These are phyloP conservation scores for Trissolcus brochymenae DNA, from an alignment of 2,888 invertebrate species.

Conservation along the genomic window DNA sequence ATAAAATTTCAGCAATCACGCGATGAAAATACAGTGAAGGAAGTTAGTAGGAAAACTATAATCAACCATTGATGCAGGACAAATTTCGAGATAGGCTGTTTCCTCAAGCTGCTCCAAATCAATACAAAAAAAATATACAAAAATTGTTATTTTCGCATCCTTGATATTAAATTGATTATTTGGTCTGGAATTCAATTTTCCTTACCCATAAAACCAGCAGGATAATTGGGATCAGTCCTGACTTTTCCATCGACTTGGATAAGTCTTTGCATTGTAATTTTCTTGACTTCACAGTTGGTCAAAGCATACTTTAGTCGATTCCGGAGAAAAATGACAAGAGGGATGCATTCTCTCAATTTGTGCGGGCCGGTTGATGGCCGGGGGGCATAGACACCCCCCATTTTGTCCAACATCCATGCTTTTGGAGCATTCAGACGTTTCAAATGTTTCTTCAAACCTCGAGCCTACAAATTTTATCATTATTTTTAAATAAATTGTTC, in stretches of 20 bases:
- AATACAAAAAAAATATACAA: too few species aligned
- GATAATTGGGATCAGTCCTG: slow-evolving; percentile 97
- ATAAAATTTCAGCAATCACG: too few species aligned
- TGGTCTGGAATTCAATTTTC: neutral
- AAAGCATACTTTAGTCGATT: slow-evolving; percentile 99
- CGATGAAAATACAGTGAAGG: too few species aligned
- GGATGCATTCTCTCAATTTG: slow-evolving; percentile 97
- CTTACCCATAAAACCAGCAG: slow-evolving; percentile 78
- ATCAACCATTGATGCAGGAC: too few species aligned
- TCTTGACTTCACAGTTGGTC: slow-evolving; percentile 96
- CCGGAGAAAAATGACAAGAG: slow-evolving; percentile 96
- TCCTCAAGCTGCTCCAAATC: too few species aligned
- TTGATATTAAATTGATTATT: neutral
- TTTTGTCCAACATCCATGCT: slow-evolving; percentile 99
- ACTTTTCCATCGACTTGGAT: slow-evolving; percentile 99
- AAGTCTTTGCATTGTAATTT: slow-evolving; percentile 98
- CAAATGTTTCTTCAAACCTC: slow-evolving; percentile 99
- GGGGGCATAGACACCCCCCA: slow-evolving; percentile 98
- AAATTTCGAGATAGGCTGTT: too few species aligned
- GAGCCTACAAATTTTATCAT: slow-evolving; percentile 81
- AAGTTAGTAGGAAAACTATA: too few species aligned
- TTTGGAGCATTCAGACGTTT: slow-evolving; percentile 99
- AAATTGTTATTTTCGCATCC: too few species aligned
- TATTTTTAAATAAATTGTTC: too few species aligned
- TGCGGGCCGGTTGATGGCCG: slow-evolving; percentile 98